phyloP scores from a whole-genome alignment of 2,888 invertebrate genomes.

The Microdon myrmicae region DNA sequence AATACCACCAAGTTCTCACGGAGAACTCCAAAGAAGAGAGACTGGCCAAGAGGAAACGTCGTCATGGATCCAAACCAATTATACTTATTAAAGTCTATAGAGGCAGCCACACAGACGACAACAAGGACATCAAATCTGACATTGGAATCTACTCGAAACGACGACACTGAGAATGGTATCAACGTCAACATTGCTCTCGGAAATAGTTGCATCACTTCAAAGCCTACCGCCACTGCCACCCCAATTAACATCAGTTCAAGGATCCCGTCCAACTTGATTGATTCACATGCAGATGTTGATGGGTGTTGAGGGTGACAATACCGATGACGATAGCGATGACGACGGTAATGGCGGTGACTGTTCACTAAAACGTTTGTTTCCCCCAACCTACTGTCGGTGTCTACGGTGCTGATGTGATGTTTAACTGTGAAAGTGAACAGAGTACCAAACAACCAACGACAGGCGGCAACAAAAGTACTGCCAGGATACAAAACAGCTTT shows the following conservation, averaged over 20 bases:
- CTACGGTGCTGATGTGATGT: slow-evolving; percentile 46
- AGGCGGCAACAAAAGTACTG: slow-evolving; percentile 63
- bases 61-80: slow-evolving; percentile 41
- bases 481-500: slow-evolving; percentile 56
- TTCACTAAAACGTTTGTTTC: too few species aligned
- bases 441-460: slow-evolving; percentile 34
- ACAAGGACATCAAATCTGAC: slow-evolving; percentile 36
- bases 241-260: slow-evolving; percentile 32
- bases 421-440: slow-evolving; percentile 44
- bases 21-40: slow-evolving; percentile 8
- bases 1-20: slow-evolving; percentile 17
- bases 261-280: slow-evolving; percentile 59
- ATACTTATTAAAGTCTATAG: slow-evolving; percentile 33
- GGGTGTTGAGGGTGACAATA: slow-evolving; percentile 1
- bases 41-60: slow-evolving; percentile 20
- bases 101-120: slow-evolving; percentile 9
- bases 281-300: slow-evolving; percentile 67
- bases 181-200: slow-evolving; percentile 57
- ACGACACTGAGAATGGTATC: slow-evolving; percentile 45
- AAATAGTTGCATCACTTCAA: slow-evolving; percentile 36
- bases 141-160: slow-evolving; percentile 45
- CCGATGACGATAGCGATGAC: slow-evolving; percentile 55
- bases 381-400: slow-evolving; percentile 59
- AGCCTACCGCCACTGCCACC: slow-evolving; percentile 21
- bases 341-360: slow-evolving; percentile 20